Conservation (phyloP, 2,888 invertebrate species). For the Sphaeridia pumilis region DNA sequence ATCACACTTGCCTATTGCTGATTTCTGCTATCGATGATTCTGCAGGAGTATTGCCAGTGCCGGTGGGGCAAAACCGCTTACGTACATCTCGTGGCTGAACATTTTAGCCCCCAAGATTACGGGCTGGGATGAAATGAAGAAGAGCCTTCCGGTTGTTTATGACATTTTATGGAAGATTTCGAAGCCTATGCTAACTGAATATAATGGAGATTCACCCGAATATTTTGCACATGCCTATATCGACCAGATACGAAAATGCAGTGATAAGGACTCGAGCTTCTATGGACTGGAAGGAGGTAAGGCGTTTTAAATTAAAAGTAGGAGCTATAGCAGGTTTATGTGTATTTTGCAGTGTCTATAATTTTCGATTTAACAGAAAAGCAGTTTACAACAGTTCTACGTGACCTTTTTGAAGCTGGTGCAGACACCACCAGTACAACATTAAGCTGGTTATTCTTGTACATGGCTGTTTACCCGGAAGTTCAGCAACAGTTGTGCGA, state of each 20-base stretch:
- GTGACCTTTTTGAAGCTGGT: constrained; percentile 28
- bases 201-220: constrained; percentile 3
- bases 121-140: constrained; percentile 20
- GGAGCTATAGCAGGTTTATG: too few species aligned
- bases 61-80: constrained; percentile 18
- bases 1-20: too few species aligned
- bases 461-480: constrained; percentile 18
- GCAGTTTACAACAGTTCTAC: constrained; percentile 17
- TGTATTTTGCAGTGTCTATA: background rate
- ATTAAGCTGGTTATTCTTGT: constrained; percentile 24
- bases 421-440: constrained; percentile 27
- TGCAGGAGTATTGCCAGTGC: constrained; percentile 17
- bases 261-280: constrained; percentile 19
- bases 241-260: constrained; percentile 18
- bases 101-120: constrained; percentile 18
- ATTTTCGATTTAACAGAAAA: constrained; percentile 10
- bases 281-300: constrained; percentile 21
- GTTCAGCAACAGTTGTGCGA: constrained; percentile 21
- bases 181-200: constrained; percentile 3
- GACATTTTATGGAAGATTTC: constrained; percentile 20
- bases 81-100: constrained; percentile 28
- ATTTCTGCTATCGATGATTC: background rate
- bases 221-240: constrained; percentile 17
- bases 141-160: constrained; percentile 20
- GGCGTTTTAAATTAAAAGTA: background rate